These are phyloP conservation scores for Suricata suricatta DNA, from an alignment of 2,113 vertebrate genomes.

Conservation along the genomic window DNA sequence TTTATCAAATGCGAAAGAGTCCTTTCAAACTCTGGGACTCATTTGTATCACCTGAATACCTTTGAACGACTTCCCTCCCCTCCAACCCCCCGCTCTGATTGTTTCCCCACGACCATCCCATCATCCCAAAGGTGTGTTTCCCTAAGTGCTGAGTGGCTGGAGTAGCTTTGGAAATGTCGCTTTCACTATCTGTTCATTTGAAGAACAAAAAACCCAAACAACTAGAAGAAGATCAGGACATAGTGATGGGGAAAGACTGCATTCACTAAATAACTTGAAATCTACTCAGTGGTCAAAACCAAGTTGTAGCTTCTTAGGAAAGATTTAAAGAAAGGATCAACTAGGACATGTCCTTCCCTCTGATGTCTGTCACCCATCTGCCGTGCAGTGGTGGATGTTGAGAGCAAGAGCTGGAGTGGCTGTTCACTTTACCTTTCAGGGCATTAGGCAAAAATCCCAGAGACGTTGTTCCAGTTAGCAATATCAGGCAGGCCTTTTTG, in stretches of 20 bases:
- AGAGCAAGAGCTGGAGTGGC: background rate
- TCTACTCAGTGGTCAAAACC: background rate
- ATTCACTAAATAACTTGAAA: constrained; percentile 24
- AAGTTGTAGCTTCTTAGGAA: constrained; percentile 50
- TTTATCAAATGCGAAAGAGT: constrained; percentile 13
- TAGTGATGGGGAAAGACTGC: constrained; percentile 16
- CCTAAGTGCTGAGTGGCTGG: background rate
- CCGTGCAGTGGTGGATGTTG: background rate
- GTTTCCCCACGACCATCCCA: background rate
- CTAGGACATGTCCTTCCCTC: constrained; percentile 21
- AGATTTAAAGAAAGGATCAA: constrained; percentile 55
- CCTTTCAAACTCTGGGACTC: background rate
- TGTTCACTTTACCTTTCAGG: background rate
- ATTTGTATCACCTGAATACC: background rate
- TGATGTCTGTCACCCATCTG: background rate
- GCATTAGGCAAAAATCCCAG: background rate
- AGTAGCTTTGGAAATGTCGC: background rate
- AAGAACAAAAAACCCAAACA: constrained; percentile 19
- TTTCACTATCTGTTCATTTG: background rate
- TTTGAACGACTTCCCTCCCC: background rate
- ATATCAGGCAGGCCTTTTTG: background rate
- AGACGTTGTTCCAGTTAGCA: background rate
- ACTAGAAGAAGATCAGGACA: background rate
- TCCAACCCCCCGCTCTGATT: background rate
- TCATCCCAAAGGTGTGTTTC: background rate